These are phyloP conservation scores for Turritopsis dohrnii DNA, from an alignment of 30 jellyfish, hydroid and myxozoan species.

Conservation along the genomic window DNA sequence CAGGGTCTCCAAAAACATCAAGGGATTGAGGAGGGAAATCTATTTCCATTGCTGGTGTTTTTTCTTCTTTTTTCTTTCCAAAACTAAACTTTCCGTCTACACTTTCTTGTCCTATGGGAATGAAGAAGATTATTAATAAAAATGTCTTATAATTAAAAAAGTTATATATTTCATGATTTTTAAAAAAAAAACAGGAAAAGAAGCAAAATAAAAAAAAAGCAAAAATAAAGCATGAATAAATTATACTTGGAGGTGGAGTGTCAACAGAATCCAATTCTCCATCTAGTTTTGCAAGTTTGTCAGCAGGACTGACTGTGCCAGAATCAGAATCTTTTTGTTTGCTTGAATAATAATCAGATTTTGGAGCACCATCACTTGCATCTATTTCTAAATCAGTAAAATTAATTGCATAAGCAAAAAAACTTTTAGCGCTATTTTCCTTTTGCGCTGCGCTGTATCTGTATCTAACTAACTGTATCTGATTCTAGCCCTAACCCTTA, in stretches of 20 bases:
- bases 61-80: slow-evolving; percentile 1
- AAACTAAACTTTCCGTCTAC: not conserved
- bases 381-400: not conserved
- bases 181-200: not conserved
- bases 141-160: not conserved
- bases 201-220: not conserved
- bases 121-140: not conserved
- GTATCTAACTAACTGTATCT: no score
- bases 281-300: slow-evolving; percentile 5
- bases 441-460: no score
- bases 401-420: not conserved
- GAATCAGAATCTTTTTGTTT: slow-evolving; percentile 4
- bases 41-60: not conserved
- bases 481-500: no score
- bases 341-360: not conserved
- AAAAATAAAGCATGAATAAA: not conserved
- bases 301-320: not conserved
- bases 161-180: not conserved
- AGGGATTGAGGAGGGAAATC: not conserved
- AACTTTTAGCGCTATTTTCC: not conserved
- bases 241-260: slow-evolving; percentile 9
- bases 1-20: slow-evolving; percentile 46
- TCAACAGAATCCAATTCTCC: slow-evolving; percentile 18
- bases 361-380: slow-evolving; percentile 9
- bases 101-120: not conserved